Evolutionary conservation across 1,140 invertebrate species (phyloP), one percentile per base, ranked within the genome.

Genomic region (Dryas iulia): DNA sequence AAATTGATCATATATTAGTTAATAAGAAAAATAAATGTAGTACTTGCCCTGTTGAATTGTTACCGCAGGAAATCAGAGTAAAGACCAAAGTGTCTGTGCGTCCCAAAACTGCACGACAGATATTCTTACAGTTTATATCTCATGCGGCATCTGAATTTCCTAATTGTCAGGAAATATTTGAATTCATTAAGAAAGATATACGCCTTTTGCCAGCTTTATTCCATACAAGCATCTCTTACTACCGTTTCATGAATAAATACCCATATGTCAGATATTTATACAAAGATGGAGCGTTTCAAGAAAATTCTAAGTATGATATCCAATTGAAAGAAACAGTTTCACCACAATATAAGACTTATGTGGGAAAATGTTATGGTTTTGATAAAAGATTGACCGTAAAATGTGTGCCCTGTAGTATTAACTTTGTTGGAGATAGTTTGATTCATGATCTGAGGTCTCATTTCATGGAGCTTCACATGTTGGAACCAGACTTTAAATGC

Each of bases 241-340:
- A 76, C 33, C 54, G 69, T 1, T 71, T 78, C 21, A 56, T 75
- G 24, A 83, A 65, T 33, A 73, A 78, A 33, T 81, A 81, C 70
- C 64, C 77, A 0, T 90, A 85, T 56, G 71, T 83, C 0, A 75
- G 86, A 64, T 78, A 86, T 64, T 67, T 87, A 12, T 82, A 68
- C 53, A 52, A 70, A 1, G 72, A 85, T n/a, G 0, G 21, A 23
- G 21, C 10, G 3, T 30, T 53, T 24, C n/a, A 59, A 2, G 21
- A 75, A 56, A 8, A 47, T 21, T 47, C 14, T 8, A 21, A 47
- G 8, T 86, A 82, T 59, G 82, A 90, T 67, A 65, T 90, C n/a
- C 81, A 84, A 28, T 25, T 90, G 2, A 64, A 83, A 60, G 87
- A 90, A 60, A 76, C 59, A 0, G 23, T 87, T 3, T 63, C 59